phyloP scores from a whole-genome alignment of 2,113 vertebrate genomes.

The Rhynchopsitta pachyrhyncha region DNA sequence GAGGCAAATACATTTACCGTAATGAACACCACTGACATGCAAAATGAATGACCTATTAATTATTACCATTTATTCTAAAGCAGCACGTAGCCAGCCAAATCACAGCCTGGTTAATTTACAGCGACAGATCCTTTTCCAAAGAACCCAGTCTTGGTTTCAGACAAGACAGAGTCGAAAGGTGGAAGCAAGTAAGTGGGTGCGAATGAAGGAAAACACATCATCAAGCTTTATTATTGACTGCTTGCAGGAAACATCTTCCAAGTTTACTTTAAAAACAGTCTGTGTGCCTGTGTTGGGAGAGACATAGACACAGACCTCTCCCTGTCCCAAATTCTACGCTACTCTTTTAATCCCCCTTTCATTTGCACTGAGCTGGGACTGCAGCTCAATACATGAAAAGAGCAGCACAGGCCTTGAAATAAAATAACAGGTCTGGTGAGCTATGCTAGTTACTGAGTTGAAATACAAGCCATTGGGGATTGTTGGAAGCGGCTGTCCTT shows the following conservation, averaged over 20 bases:
- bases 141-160: neutral
- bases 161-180: neutral
- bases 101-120: neutral
- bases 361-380: neutral
- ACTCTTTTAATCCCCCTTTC: neutral
- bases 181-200: neutral
- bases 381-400: constrained; percentile 24
- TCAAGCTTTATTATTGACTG: neutral
- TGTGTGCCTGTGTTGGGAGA: neutral
- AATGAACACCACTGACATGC: constrained; percentile 18
- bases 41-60: constrained; percentile 37
- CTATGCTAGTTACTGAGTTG: neutral
- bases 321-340: neutral
- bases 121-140: neutral
- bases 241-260: neutral
- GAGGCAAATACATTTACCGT: neutral
- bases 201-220: neutral
- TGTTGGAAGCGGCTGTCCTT: constrained; percentile 38
- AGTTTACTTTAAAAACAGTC: neutral
- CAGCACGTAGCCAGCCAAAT: neutral
- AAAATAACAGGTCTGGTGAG: constrained; percentile 61
- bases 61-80: neutral
- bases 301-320: neutral
- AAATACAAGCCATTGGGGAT: constrained; percentile 39
- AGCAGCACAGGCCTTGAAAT: constrained; percentile 27